phyloP scores from a whole-genome alignment of 2,888 invertebrate genomes.

The Ceriagrion tenellum region DNA sequence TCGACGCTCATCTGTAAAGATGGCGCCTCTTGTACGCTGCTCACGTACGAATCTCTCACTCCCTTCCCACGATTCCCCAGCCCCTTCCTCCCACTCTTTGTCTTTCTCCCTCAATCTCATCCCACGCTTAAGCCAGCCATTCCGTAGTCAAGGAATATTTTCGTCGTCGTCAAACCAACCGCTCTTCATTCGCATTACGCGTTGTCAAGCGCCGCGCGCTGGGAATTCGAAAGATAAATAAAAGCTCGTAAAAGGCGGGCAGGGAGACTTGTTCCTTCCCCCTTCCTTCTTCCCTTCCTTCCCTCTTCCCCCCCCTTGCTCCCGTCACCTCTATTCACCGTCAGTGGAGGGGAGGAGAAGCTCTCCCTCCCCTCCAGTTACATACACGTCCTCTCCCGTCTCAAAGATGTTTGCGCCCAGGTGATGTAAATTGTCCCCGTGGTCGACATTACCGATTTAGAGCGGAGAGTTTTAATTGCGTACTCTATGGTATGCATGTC shows the following conservation, averaged over 20 bases:
- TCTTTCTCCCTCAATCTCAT: background rate
- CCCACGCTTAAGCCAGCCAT: background rate
- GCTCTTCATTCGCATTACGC: conserved; percentile 61
- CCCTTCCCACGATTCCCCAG: background rate
- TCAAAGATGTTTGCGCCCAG: background rate
- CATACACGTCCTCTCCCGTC: background rate
- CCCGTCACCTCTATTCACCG: background rate
- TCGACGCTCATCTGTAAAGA: conserved; percentile 48
- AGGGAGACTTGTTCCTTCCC: background rate
- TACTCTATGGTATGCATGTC: too few relatives aligned
- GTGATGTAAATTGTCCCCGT: background rate
- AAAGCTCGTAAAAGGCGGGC: conserved; percentile 40
- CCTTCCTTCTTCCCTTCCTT: background rate
- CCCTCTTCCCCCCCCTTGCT: too few relatives aligned
- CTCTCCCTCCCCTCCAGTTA: background rate
- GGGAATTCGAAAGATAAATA: conserved; percentile 56
- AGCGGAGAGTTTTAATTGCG: too few relatives aligned
- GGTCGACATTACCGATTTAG: too few relatives aligned
- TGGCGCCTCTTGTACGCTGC: conserved; percentile 38
- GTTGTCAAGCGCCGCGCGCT: conserved; percentile 48
- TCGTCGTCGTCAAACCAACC: conserved; percentile 63
- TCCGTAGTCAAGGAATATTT: conserved; percentile 56
- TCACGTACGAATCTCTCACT: conserved; percentile 12
- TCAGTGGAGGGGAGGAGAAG: background rate
- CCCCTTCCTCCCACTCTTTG: background rate